Base-by-base conservation (phyloP, 1,140 invertebrate genomes). In the Macrotrachela quadricornifera region DNA sequence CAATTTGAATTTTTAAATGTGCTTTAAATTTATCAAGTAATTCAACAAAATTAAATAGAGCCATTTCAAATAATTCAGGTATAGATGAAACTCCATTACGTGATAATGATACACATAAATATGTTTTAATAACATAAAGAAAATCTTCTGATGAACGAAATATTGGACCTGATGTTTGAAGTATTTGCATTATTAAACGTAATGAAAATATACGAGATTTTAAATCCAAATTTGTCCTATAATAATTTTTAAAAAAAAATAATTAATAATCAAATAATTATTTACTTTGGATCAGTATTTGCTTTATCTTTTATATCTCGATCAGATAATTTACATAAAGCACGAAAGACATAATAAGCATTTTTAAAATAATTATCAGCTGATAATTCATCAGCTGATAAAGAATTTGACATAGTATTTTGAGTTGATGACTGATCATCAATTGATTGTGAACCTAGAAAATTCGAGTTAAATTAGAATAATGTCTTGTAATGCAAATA, bases 1-100 rank as follows among this genome's bases (percentile, higher is more conserved):
- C 94, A 61, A 97, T 94, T 72, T 99, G 94, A 74, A 88, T 90
- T 66, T 97, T 97, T 6, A 99, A 72, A 70, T 97, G 87, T 53
- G 84, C 79, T 73, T 96, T 97, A 65, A 97, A 99, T 61, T 94
- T 90, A 46, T 87, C 83, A 12, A 99, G 67, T 0, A 99, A 70
- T 14, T 86, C 86, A 8, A 97, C 76, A 70, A 99, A 99, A 54
- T 99, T 85, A 10, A 86, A 84, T 13, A 99, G 66, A 0, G 90
- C 94, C 10, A 97, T 69, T 68, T 97, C 87, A 72, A 99, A 97
- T 1, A 99, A 87, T 74, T 95, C 86, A 4, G 88, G 82, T 16
- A 92, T 85, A 17, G 86, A 82, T 40, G 88, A 95, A 13, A 96
- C 88, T 0, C 91, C 92, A 73, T 99, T 97, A 65, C 96, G 95